Percentiles rank a stretch among this genome's conserved stretches.
Evolutionary conservation across 2,797 vertebrate species (phyloP).

Genomic region (Hoplostethus atlanticus): DNA sequence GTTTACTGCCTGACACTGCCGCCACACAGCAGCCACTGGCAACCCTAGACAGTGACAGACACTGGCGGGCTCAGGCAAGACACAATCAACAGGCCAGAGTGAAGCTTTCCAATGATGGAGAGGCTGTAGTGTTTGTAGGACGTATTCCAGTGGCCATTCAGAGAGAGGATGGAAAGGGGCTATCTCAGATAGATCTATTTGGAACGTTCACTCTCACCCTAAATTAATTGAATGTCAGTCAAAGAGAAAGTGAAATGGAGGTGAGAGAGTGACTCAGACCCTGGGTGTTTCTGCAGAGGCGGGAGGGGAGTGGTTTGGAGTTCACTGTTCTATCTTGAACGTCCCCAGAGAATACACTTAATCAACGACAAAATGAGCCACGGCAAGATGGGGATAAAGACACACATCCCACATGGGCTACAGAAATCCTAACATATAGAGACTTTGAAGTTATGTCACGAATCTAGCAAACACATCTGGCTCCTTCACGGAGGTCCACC

Average conservation of each 20-base stretch:
- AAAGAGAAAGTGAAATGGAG: slow-evolving; percentile 73
- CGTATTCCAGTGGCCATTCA: slow-evolving; percentile 70
- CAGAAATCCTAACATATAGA: slow-evolving; percentile 1
- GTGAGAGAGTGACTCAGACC: slow-evolving; percentile 65
- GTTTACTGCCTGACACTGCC: slow-evolving; percentile 70
- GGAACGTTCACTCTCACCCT: slow-evolving; percentile 67
- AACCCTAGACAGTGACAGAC: slow-evolving; percentile 70
- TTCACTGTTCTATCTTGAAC: slow-evolving; percentile 48
- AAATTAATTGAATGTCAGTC: slow-evolving; percentile 84
- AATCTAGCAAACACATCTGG: slow-evolving; percentile 10
- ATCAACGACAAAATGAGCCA: slow-evolving; percentile 42
- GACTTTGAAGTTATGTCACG: too few species aligned
- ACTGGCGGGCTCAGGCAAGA: slow-evolving; percentile 58
- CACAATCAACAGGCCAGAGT: slow-evolving; percentile 75
- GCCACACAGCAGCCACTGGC: slow-evolving; percentile 44
- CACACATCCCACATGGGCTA: slow-evolving; percentile 31
- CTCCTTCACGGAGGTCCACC: slow-evolving; percentile 5
- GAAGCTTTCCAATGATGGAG: slow-evolving; percentile 73
- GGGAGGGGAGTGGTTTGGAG: slow-evolving; percentile 24
- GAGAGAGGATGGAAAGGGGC: slow-evolving; percentile 61
- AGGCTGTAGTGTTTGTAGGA: slow-evolving; percentile 62
- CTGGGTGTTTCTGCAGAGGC: slow-evolving; percentile 55
- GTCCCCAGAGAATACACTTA: slow-evolving; percentile 48
- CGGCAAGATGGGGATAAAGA: slow-evolving; percentile 53
- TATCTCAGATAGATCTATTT: slow-evolving; percentile 72